phyloP scores from a whole-genome alignment of 1,140 invertebrate species.

The Geopemphigus sp. region DNA sequence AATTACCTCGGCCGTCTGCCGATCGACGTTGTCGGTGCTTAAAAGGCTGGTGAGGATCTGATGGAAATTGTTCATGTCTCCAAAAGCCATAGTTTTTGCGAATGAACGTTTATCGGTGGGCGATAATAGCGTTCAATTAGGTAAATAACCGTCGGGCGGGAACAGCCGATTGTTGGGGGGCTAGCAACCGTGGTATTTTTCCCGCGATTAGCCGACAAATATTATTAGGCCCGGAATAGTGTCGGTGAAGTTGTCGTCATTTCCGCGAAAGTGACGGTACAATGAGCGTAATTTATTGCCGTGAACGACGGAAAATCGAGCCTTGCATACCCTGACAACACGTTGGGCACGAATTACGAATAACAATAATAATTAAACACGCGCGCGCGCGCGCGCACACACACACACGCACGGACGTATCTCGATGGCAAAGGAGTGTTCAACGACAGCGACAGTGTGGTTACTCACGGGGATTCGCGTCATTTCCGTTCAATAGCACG shows the following conservation, averaged over 20 bases:
- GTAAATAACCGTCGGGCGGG: too few species aligned
- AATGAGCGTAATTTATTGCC: too few species aligned
- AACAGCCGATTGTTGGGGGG: too few species aligned
- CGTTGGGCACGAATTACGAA: not conserved
- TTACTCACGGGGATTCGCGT: too few species aligned
- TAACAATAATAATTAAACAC: not conserved
- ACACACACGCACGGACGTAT: too few species aligned
- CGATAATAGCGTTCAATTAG: too few species aligned
- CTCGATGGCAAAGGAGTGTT: not conserved
- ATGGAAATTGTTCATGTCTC: conserved; percentile 59
- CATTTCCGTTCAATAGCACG: not conserved
- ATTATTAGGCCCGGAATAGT: too few species aligned
- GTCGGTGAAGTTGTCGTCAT: too few species aligned
- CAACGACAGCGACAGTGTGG: not conserved
- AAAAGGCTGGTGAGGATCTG: conserved; percentile 60
- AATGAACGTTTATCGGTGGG: not conserved
- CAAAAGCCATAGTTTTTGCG: not conserved
- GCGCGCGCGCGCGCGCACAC: too few species aligned
- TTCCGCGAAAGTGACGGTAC: not conserved
- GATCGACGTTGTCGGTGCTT: conserved; percentile 61
- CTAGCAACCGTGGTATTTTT: too few species aligned
- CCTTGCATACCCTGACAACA: not conserved
- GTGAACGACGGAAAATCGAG: too few species aligned
- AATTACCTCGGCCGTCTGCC: conserved; percentile 62
- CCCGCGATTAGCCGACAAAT: too few species aligned